Evolutionary conservation across 2,797 vertebrate species (phyloP), one percentile per base, ranked within the genome.

Genomic region (Coreius guichenoti): DNA sequence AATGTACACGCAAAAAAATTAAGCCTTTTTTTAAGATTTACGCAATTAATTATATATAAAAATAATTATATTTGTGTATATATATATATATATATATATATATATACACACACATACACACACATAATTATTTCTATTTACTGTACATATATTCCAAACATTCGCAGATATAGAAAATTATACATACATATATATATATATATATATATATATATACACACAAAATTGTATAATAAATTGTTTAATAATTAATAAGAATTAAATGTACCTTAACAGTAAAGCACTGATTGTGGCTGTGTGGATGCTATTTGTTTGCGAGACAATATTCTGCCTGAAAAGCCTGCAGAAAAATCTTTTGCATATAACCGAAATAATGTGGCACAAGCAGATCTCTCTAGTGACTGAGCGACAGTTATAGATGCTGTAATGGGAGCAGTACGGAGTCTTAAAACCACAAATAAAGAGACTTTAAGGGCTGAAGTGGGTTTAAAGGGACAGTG

Each of bases 401-500:
- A 49, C 51, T 26, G 23, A 78, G 49, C 26, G 61, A 79, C 81
- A 78, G 74, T 81, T 58, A 77, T 76, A 84, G 82, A 56, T 16
- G 63, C 29, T 39, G 82, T 26, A 84, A 84, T 56, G 63, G 47
- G 73, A 76, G 82, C 82, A 68, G 74, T 29, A 43, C 47, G 9
- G 47, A 54, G 31, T 56, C 45, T 65, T 67, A 68, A 77, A 83
- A 76, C 45, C 63, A 76, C 73, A 84, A 84, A 84, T 77, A 77
- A 54, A 63, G 54, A 63, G 8, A 84, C 16, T 83, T 54, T 54
- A 84, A 43, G 11, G 61, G 82, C 16, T 51, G 45, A 76, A 83
- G n/a, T 84, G 73, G 63, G 74, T 84, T 77, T 84, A 78, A 78
- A 84, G 82, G 17, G n/a, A 58, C 36, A 83, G 82, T 23, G 39